A percentile compares a stretch with the other conserved stretches of the same genome.
phyloP scores from a whole-genome alignment of 2,113 vertebrate genomes.

The Erythrocebus patas region DNA sequence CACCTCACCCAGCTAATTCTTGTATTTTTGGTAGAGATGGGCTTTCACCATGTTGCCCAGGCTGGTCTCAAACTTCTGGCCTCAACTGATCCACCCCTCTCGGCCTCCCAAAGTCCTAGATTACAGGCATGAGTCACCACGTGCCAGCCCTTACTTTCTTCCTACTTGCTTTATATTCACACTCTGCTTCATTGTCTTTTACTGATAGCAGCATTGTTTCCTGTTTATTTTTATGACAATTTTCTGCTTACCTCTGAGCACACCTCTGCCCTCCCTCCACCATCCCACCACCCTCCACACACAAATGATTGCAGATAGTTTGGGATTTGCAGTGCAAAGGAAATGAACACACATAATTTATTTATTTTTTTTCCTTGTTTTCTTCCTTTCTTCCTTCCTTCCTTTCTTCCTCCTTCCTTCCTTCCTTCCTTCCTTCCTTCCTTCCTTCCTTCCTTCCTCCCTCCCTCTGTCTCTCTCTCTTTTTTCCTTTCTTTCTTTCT shows the following conservation, averaged over 20 bases:
- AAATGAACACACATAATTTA: background rate
- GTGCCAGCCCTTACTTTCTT: background rate
- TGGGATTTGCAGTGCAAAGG: background rate
- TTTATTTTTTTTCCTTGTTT: background rate
- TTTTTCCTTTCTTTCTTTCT: background rate
- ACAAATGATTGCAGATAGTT: background rate
- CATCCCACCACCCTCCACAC: background rate
- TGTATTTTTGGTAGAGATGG: too few species aligned
- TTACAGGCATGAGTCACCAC: too few species aligned
- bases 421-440: too few species aligned
- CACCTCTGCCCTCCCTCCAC: background rate
- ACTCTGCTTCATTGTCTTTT: background rate
- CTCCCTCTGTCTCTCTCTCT: too few species aligned
- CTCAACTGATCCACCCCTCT: too few species aligned
- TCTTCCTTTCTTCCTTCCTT: background rate
- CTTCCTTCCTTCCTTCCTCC: accelerated
- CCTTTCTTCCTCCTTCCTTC: background rate
- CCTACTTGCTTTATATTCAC: background rate
- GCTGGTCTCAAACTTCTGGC: too few species aligned
- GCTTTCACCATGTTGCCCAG: too few species aligned
- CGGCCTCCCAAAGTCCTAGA: too few species aligned
- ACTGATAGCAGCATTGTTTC: background rate
- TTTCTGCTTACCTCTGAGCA: background rate
- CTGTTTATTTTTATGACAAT: background rate
- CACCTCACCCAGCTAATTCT: too few species aligned